Evolutionary conservation across 2,113 vertebrate species (phyloP).

Genomic region (Lethenteron reissneri): DNA sequence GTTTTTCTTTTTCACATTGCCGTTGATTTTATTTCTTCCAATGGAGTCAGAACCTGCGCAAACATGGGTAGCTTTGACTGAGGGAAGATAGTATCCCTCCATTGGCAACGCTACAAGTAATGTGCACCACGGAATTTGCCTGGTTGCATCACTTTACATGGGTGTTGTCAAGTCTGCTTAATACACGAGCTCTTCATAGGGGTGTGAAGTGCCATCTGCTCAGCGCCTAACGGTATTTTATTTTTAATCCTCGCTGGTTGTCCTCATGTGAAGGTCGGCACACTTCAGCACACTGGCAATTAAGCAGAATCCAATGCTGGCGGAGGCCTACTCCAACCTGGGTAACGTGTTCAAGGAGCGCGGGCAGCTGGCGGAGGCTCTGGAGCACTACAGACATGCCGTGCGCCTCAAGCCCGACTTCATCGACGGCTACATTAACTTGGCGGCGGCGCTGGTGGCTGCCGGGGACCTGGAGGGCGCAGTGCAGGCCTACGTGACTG

Average conservation of each 20-base stretch:
- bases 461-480: constrained; percentile 98
- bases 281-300: constrained; percentile 98
- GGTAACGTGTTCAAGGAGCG: constrained; percentile 97
- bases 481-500: constrained; percentile 90
- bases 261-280: constrained; percentile 45
- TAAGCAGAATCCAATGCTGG: constrained; percentile 93
- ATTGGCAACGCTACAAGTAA: too few species aligned
- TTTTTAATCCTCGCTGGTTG: neutral
- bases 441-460: constrained; percentile 84
- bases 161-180: too few species aligned
- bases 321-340: constrained; percentile 93
- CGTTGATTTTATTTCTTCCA: too few species aligned
- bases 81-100: too few species aligned
- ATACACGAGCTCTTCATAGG: too few species aligned
- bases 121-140: too few species aligned
- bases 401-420: constrained; percentile 91
- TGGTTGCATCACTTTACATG: too few species aligned
- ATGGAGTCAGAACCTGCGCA: too few species aligned
- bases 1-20: too few species aligned
- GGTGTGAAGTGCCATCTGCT: too few species aligned
- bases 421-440: constrained; percentile 94
- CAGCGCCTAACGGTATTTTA: too few species aligned
- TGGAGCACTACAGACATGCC: constrained; percentile 87
- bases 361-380: constrained; percentile 86
- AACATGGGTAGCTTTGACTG: too few species aligned